Evolutionary conservation across 2,888 invertebrate species (phyloP).

Genomic region (Dioctria linearis): DNA sequence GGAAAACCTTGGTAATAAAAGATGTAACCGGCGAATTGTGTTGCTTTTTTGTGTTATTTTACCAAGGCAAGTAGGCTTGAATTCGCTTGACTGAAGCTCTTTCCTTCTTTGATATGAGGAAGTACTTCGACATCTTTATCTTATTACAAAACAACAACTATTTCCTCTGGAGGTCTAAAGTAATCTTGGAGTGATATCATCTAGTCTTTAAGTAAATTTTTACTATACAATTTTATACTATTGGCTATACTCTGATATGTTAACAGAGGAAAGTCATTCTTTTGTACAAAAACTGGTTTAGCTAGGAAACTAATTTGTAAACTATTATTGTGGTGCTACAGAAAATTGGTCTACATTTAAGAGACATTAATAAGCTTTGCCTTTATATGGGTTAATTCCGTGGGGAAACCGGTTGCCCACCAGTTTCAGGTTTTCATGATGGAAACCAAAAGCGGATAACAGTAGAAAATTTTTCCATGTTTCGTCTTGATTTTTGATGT

Average conservation of each 20-base stretch:
- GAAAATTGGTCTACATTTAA: slow-evolving; percentile 24
- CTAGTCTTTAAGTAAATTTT: not conserved
- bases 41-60: slow-evolving; percentile 10
- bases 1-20: slow-evolving; percentile 24
- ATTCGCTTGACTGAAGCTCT: slow-evolving; percentile 8
- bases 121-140: slow-evolving; percentile 9
- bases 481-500: slow-evolving; percentile 9
- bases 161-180: slow-evolving; percentile 6
- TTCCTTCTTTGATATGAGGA: slow-evolving; percentile 35
- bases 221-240: slow-evolving; percentile 5
- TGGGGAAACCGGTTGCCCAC: slow-evolving; percentile 10
- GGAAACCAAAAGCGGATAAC: not conserved
- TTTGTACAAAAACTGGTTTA: slow-evolving; percentile 14
- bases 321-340: slow-evolving; percentile 4
- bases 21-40: not conserved
- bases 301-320: slow-evolving; percentile 5
- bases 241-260: not conserved
- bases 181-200: slow-evolving; percentile 15
- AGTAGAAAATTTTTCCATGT: slow-evolving; percentile 18
- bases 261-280: slow-evolving; percentile 13
- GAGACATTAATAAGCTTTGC: not conserved
- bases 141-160: not conserved
- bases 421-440: not conserved
- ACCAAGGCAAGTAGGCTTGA: slow-evolving; percentile 36
- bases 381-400: slow-evolving; percentile 27